Evolutionary conservation across 2,113 vertebrate species (phyloP).

Genomic region (Thymallus thymallus): DNA sequence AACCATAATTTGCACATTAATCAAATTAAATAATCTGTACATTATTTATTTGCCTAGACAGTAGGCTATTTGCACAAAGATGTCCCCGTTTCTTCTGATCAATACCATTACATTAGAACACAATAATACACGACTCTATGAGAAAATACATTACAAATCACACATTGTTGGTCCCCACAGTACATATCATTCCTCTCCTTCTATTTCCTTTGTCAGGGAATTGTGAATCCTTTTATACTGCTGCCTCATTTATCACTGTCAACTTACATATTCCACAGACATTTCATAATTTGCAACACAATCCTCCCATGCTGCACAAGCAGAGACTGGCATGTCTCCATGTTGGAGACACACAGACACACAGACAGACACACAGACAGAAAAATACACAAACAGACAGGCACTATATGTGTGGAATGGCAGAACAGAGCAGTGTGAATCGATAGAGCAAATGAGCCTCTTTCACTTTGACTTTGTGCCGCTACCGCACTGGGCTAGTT

Average conservation of each 20-base stretch:
- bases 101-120: neutral
- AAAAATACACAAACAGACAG: constrained; percentile 6
- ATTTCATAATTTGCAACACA: constrained; percentile 64
- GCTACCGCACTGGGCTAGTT: constrained; percentile 49
- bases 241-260: constrained; percentile 68
- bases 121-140: neutral
- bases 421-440: constrained; percentile 43
- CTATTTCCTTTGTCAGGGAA: constrained; percentile 38
- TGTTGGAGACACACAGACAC: constrained; percentile 39
- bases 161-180: constrained; percentile 2
- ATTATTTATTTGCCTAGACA: no score
- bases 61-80: no score
- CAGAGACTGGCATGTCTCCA: constrained; percentile 37
- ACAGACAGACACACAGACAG: no score
- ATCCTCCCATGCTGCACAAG: constrained; percentile 40
- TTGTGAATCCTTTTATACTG: constrained; percentile 40
- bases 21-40: no score
- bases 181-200: constrained; percentile 17
- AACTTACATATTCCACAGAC: constrained; percentile 52
- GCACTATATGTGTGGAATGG: constrained; percentile 45
- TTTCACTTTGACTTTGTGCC: constrained; percentile 62
- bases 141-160: constrained; percentile 22
- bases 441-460: constrained; percentile 60
- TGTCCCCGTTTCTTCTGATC: no score
- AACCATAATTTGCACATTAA: neutral